Evolutionary conservation across 2,888 invertebrate genomes (phyloP).

Genomic region (Volucella inanis): DNA sequence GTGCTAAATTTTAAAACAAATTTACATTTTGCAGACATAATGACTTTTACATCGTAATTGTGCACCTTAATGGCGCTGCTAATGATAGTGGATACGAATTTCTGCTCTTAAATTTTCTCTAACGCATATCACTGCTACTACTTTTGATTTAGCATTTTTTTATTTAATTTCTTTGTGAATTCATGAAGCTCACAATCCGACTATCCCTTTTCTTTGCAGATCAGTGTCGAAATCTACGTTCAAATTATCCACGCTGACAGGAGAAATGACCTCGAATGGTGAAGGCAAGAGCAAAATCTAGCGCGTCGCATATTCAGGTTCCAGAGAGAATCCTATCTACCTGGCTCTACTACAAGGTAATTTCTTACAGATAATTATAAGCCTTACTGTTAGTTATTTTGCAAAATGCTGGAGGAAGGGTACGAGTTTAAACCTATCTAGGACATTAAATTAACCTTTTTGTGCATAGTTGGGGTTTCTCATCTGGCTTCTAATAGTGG

Average conservation of each 20-base stretch:
- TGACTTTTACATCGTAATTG: slow-evolving; percentile 31
- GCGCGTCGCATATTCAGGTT: not conserved
- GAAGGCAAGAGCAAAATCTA: slow-evolving; percentile 16
- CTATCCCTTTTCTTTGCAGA: slow-evolving; percentile 49
- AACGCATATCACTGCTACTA: slow-evolving; percentile 31
- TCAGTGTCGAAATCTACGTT: slow-evolving; percentile 55
- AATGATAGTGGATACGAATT: slow-evolving; percentile 19
- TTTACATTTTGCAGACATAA: not conserved
- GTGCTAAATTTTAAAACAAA: not conserved
- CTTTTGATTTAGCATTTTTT: not conserved
- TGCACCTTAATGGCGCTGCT: slow-evolving; percentile 1
- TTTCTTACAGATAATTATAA: slow-evolving; percentile 21
- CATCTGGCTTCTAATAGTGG: not conserved
- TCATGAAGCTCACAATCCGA: slow-evolving; percentile 25
- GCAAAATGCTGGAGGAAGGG: slow-evolving; percentile 27
- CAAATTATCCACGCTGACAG: slow-evolving; percentile 44
- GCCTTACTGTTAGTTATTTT: not conserved
- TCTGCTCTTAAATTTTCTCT: slow-evolving; percentile 31
- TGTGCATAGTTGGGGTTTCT: slow-evolving; percentile 38
- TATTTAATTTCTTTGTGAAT: slow-evolving; percentile 30
- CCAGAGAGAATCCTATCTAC: not conserved
- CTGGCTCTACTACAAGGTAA: slow-evolving; percentile 23
- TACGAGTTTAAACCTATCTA: slow-evolving; percentile 35
- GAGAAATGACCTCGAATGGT: slow-evolving; percentile 25
- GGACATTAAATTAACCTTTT: slow-evolving; percentile 44